Percentiles rank a stretch among this genome's conserved stretches.
These are phyloP conservation scores for Petrolisthes manimaculis DNA, from an alignment of 2,888 invertebrate genomes.

Conservation along the genomic window DNA sequence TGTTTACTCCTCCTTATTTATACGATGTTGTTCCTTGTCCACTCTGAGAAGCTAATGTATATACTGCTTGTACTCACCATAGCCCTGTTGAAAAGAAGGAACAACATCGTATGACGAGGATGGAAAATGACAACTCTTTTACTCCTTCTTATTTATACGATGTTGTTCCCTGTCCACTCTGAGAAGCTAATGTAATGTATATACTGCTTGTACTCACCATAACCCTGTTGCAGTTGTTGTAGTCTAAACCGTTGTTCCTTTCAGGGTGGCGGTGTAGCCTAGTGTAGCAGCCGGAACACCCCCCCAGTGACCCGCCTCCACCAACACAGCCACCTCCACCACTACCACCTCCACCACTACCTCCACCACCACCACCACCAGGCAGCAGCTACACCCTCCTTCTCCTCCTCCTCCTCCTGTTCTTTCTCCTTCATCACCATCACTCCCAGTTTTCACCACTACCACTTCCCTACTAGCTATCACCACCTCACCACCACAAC, in stretches of 20 bases:
- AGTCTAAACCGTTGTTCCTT: constrained; percentile 22
- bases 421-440: neutral
- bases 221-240: neutral
- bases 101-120: too few relatives aligned
- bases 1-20: too few relatives aligned
- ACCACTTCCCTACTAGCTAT: neutral
- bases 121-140: too few relatives aligned
- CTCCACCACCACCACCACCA: constrained; percentile 20
- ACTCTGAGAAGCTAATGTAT: too few relatives aligned
- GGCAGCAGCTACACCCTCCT: neutral
- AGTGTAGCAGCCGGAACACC: constrained; percentile 38
- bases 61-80: too few relatives aligned
- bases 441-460: neutral
- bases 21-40: too few relatives aligned
- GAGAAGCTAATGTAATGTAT: too few relatives aligned
- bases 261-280: constrained; percentile 49
- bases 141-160: too few relatives aligned
- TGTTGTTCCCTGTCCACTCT: too few relatives aligned
- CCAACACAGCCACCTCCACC: constrained; percentile 8
- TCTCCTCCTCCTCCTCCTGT: neutral
- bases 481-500: neutral
- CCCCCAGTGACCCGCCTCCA: constrained; percentile 6
- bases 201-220: too few relatives aligned
- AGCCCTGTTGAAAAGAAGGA: too few relatives aligned
- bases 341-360: neutral